Evolutionary conservation across 2,888 invertebrate genomes (phyloP).

Genomic region (Phymatocera aterrima): DNA sequence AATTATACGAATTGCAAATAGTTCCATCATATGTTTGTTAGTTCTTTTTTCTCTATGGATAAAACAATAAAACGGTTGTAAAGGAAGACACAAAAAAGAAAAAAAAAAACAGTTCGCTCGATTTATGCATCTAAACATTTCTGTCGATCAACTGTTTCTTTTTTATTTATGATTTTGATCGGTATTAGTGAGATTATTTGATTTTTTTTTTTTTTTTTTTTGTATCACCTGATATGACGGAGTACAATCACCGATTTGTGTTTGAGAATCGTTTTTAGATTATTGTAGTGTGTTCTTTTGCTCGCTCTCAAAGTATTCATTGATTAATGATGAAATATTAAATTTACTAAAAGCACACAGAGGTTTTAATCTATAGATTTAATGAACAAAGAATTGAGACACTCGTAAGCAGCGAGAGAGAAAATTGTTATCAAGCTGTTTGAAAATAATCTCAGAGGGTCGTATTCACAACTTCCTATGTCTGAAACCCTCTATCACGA

Average conservation of each 20-base stretch:
- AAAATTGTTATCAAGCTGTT: conserved; percentile 58
- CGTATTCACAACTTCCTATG: conserved; percentile 58
- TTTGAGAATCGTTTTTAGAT: conserved; percentile 39
- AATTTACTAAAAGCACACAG: conserved; percentile 48
- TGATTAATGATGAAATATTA: conserved; percentile 8
- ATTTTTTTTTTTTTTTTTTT: conserved; percentile 9
- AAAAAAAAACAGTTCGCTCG: background rate
- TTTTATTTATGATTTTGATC: background rate
- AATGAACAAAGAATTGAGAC: conserved; percentile 11
- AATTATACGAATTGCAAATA: background rate
- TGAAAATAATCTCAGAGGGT: conserved; percentile 64
- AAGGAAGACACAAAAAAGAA: background rate
- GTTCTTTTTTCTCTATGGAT: background rate
- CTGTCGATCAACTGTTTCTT: background rate
- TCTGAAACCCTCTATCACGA: conserved; percentile 7
- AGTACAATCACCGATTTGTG: conserved; percentile 41
- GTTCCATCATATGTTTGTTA: too few species aligned
- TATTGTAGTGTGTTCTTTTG: conserved; percentile 33
- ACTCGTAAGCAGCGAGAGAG: conserved; percentile 31
- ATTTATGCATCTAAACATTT: background rate
- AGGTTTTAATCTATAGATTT: conserved; percentile 44
- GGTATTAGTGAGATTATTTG: background rate
- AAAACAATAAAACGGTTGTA: too few species aligned
- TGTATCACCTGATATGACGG: conserved; percentile 39
- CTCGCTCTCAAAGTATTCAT: conserved; percentile 34